These are phyloP conservation scores for Acanthosoma haemorrhoidale DNA, from an alignment of 2,888 invertebrate genomes.

Conservation along the genomic window DNA sequence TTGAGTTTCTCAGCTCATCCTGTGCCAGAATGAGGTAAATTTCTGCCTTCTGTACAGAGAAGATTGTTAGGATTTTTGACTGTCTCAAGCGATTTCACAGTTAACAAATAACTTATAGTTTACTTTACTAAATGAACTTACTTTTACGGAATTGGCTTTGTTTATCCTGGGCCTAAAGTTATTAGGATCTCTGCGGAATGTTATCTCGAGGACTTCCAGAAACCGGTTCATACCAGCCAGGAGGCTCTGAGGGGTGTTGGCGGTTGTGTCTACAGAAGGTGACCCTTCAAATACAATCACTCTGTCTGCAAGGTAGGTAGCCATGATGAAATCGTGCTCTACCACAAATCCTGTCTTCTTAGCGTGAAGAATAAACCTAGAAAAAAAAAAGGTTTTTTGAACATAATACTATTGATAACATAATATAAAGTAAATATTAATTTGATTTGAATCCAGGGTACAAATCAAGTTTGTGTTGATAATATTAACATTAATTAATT, in stretches of 20 bases:
- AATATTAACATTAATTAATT: no score
- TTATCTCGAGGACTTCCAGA: slow-evolving; percentile 89
- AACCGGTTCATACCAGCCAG: slow-evolving; percentile 98
- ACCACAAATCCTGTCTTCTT: slow-evolving; percentile 99
- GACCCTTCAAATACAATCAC: slow-evolving; percentile 97
- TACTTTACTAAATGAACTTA: slow-evolving; percentile 47
- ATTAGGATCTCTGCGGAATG: slow-evolving; percentile 97
- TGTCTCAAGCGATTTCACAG: no score
- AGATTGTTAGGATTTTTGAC: no score
- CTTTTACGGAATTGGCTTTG: slow-evolving; percentile 92
- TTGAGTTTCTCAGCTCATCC: no score
- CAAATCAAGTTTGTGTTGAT: no score
- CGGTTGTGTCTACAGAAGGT: slow-evolving; percentile 83
- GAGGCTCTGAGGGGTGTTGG: slow-evolving; percentile 86
- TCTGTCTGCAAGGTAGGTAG: slow-evolving; percentile 95
- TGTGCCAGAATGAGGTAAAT: no score
- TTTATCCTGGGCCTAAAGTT: slow-evolving; percentile 98
- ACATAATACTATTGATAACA: no score
- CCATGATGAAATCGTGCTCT: slow-evolving; percentile 99
- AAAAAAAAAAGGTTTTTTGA: slow-evolving; percentile 42
- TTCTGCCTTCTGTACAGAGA: no score
- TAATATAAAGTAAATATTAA: no score
- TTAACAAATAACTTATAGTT: no score
- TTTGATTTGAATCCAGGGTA: no score
- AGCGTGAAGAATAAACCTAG: slow-evolving; percentile 90